phyloP scores from a whole-genome alignment of 53 echinoderm and acorn worm genomes.

The Mesocentrotus franciscanus region DNA sequence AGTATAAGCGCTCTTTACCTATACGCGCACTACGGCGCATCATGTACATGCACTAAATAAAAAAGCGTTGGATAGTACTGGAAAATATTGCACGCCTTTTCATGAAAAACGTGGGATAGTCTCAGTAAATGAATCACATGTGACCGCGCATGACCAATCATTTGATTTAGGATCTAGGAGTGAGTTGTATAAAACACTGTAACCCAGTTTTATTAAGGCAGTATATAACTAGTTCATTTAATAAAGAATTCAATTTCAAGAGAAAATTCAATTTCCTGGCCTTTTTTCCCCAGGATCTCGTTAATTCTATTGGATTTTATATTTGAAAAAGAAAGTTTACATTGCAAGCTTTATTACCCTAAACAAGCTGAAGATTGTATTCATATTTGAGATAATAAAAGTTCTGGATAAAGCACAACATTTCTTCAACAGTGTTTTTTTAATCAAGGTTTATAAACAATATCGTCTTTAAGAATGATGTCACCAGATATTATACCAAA shows the following conservation, averaged over 20 bases:
- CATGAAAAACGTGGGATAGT: too few species aligned
- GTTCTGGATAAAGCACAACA: background rate
- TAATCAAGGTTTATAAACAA: background rate
- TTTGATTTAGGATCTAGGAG: too few species aligned
- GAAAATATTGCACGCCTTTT: too few species aligned
- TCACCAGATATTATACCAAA: background rate
- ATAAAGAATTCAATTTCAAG: background rate
- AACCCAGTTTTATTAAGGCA: background rate
- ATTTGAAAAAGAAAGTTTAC: background rate
- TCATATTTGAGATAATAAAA: background rate
- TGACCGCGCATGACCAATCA: too few species aligned
- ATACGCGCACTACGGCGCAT: too few species aligned
- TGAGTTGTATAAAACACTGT: too few species aligned
- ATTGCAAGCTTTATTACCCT: background rate
- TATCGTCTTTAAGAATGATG: background rate
- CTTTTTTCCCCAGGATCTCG: background rate
- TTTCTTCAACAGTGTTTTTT: background rate
- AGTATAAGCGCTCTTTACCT: too few species aligned
- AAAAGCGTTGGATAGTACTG: too few species aligned
- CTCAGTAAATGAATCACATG: too few species aligned
- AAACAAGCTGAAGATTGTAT: background rate
- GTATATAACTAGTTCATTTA: background rate
- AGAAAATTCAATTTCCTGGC: background rate
- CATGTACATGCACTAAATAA: too few species aligned
- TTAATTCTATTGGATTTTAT: background rate